A percentile compares a stretch with the other conserved stretches of the same genome.
phyloP scores from a whole-genome alignment of 2,888 invertebrate genomes.

The Sarcophaga carnaria region DNA sequence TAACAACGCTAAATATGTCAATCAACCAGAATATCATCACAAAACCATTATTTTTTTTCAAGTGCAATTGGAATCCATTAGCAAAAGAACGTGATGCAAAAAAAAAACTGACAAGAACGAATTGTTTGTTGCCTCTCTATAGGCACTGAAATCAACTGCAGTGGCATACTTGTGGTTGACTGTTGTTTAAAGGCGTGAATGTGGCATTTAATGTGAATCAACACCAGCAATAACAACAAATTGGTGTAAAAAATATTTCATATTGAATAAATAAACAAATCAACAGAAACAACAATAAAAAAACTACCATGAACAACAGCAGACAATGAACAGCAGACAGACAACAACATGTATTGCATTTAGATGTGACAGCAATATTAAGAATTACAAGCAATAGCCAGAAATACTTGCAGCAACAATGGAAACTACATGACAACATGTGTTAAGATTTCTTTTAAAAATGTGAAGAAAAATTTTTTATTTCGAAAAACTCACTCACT shows the following conservation, averaged over 20 bases:
- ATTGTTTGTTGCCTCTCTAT: background rate
- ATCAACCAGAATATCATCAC: constrained; percentile 60
- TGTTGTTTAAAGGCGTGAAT: constrained; percentile 61
- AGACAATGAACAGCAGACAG: constrained; percentile 20
- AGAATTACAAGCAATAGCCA: constrained; percentile 11
- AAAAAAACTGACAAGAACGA: background rate
- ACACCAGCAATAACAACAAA: constrained; percentile 33
- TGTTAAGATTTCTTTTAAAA: constrained; percentile 59
- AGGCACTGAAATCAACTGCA: background rate
- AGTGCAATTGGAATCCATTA: constrained; percentile 68
- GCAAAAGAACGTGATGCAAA: background rate
- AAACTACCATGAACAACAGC: background rate
- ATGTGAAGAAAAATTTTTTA: background rate
- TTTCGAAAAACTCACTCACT: constrained; percentile 36
- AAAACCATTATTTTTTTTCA: constrained; percentile 56
- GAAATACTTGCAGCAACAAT: constrained; percentile 35
- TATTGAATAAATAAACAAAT: background rate
- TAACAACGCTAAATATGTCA: constrained; percentile 57
- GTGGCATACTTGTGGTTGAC: constrained; percentile 16
- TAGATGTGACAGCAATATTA: constrained; percentile 56
- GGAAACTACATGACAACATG: constrained; percentile 56
- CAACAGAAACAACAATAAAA: background rate
- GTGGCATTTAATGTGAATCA: constrained; percentile 53
- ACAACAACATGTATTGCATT: constrained; percentile 48
- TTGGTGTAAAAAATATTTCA: background rate